Evolutionary conservation across 1,140 invertebrate species (phyloP).

Genomic region (Drosophila ananassae): DNA sequence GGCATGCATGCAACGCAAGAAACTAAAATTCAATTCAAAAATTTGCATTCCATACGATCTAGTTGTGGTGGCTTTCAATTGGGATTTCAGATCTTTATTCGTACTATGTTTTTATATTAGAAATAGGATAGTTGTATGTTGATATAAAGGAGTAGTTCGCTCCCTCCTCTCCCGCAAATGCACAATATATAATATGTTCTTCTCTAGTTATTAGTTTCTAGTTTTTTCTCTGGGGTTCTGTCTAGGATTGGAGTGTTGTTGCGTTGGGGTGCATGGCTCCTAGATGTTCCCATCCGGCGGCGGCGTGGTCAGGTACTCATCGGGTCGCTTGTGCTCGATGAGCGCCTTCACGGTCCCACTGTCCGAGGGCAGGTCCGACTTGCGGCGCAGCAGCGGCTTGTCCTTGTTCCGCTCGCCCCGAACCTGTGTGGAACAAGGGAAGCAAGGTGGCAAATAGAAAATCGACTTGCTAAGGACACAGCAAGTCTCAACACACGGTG

Average conservation of each 20-base stretch:
- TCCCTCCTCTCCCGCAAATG: constrained; percentile 25
- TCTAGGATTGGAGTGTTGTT: constrained; percentile 25
- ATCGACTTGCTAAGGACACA: constrained; percentile 21
- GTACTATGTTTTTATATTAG: constrained; percentile 41
- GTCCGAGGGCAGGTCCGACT: constrained; percentile 97
- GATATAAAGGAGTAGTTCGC: constrained; percentile 35
- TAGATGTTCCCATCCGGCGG: constrained; percentile 88
- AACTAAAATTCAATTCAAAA: neutral
- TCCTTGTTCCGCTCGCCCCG: constrained; percentile 87
- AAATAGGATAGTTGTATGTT: constrained; percentile 42
- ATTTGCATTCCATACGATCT: constrained; percentile 10
- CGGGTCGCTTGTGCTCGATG: constrained; percentile 95
- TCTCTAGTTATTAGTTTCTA: neutral
- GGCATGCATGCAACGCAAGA: constrained; percentile 32
- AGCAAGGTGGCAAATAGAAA: constrained; percentile 52
- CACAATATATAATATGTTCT: constrained; percentile 2
- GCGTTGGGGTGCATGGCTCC: constrained; percentile 31
- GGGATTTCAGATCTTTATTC: constrained; percentile 57
- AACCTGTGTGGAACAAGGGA: constrained; percentile 63
- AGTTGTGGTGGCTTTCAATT: constrained; percentile 12
- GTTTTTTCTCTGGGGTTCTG: constrained; percentile 13
- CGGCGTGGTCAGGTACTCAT: constrained; percentile 91
- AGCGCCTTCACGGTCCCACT: constrained; percentile 94
- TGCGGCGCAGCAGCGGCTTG: constrained; percentile 95
- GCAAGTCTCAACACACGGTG: constrained; percentile 8